A percentile compares a stretch with the other conserved stretches of the same genome.
Evolutionary conservation across 2,113 vertebrate genomes (phyloP).

Genomic region (Microcebus ravelobensis): DNA sequence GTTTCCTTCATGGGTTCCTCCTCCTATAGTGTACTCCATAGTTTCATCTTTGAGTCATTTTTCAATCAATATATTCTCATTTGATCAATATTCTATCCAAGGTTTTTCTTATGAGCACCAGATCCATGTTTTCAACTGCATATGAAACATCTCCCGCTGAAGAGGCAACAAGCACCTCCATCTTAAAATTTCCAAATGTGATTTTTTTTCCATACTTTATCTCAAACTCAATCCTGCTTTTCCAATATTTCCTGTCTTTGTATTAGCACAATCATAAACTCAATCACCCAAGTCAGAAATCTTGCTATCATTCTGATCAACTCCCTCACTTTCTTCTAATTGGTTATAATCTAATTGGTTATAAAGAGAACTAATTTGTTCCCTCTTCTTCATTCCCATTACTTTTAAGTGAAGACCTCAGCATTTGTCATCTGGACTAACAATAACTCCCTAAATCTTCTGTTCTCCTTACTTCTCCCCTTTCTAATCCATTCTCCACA

Average conservation of each 20-base stretch:
- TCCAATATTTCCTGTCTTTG: neutral
- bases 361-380: neutral
- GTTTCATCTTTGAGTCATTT: neutral
- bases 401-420: neutral
- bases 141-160: neutral
- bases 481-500: neutral
- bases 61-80: neutral
- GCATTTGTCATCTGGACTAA: conserved; percentile 3
- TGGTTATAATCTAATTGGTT: neutral
- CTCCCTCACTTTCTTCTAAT: neutral
- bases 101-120: neutral
- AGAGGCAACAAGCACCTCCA: neutral
- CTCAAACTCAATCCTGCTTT: neutral
- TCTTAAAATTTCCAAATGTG: neutral
- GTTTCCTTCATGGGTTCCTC: neutral
- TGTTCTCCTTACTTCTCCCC: neutral
- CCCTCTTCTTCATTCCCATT: neutral
- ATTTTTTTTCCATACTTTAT: neutral
- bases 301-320: neutral
- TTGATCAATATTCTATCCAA: neutral
- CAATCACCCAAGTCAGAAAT: neutral
- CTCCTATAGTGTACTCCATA: neutral
- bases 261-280: neutral
- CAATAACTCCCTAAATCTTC: neutral
- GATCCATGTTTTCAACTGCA: neutral